Evolutionary conservation across 2,113 vertebrate species (phyloP).

Genomic region (Tylochromis polylepis): DNA sequence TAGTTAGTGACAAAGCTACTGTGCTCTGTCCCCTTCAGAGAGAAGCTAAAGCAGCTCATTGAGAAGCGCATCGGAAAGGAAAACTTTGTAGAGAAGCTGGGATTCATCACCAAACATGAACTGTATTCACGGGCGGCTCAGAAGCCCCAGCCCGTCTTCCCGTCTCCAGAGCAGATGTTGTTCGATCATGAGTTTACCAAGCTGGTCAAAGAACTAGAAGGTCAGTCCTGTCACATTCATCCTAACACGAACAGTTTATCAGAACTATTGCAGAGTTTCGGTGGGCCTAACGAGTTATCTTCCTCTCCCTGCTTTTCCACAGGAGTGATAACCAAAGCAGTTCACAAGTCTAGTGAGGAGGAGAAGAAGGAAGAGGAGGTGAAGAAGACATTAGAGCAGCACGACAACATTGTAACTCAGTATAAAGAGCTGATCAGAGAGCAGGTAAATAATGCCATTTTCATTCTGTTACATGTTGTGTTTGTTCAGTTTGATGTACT

Average conservation of each 20-base stretch:
- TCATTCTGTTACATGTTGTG: background rate
- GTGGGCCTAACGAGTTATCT: background rate
- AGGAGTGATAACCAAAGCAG: conserved; percentile 94
- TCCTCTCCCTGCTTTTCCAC: background rate
- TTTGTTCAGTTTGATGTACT: background rate
- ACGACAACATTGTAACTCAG: conserved; percentile 95
- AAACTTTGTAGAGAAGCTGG: conserved; percentile 95
- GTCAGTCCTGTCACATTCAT: conserved; percentile 66
- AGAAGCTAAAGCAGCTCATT: conserved; percentile 96
- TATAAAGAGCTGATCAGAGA: conserved; percentile 97
- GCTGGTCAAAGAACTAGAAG: conserved; percentile 94
- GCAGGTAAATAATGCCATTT: conserved; percentile 74
- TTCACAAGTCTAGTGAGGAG: conserved; percentile 96
- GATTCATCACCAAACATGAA: conserved; percentile 95
- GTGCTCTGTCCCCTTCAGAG: conserved; percentile 66
- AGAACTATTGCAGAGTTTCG: background rate
- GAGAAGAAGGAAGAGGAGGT: conserved; percentile 98
- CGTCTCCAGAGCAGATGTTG: conserved; percentile 92
- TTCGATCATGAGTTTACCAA: conserved; percentile 99
- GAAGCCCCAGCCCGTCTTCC: conserved; percentile 91
- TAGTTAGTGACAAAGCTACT: background rate
- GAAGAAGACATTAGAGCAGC: conserved; percentile 95
- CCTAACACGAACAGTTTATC: background rate
- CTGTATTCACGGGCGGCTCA: conserved; percentile 93
- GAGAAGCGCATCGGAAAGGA: conserved; percentile 98